Evolutionary conservation across 2,888 invertebrate species (phyloP).

Genomic region (Platycheirus rosarum): DNA sequence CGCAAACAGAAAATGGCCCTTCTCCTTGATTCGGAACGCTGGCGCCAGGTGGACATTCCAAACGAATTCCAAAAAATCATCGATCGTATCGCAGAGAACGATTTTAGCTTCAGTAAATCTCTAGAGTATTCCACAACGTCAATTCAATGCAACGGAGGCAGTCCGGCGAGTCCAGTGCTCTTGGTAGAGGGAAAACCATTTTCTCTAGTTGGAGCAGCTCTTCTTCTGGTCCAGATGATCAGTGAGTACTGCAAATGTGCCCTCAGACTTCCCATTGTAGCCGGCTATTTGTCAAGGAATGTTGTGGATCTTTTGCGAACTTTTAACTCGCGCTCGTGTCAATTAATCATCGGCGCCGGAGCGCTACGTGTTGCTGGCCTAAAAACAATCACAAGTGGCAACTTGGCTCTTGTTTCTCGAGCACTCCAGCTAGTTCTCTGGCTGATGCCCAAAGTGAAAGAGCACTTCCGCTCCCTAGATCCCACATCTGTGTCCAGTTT

Average conservation of each 20-base stretch:
- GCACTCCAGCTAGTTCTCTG: slow-evolving; percentile 92
- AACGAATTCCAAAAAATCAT: slow-evolving; percentile 93
- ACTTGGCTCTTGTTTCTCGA: slow-evolving; percentile 93
- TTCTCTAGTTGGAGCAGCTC: slow-evolving; percentile 90
- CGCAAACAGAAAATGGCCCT: slow-evolving; percentile 92
- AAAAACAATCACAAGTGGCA: slow-evolving; percentile 96
- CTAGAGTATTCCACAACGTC: slow-evolving; percentile 55
- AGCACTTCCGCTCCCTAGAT: slow-evolving; percentile 86
- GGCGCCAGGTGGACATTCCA: slow-evolving; percentile 97
- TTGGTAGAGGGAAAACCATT: slow-evolving; percentile 88
- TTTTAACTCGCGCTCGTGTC: slow-evolving; percentile 94
- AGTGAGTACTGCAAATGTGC: slow-evolving; percentile 95
- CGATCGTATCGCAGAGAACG: slow-evolving; percentile 85
- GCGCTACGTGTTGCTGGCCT: slow-evolving; percentile 97
- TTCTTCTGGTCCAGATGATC: slow-evolving; percentile 94
- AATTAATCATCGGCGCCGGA: slow-evolving; percentile 97
- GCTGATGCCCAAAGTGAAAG: slow-evolving; percentile 89
- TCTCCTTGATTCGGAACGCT: slow-evolving; percentile 94
- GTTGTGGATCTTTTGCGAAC: slow-evolving; percentile 94
- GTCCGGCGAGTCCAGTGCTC: slow-evolving; percentile 85
- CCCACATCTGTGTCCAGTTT: slow-evolving; percentile 83
- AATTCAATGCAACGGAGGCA: slow-evolving; percentile 68
- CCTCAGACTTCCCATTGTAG: slow-evolving; percentile 89
- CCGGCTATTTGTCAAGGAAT: slow-evolving; percentile 91
- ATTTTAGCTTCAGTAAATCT: slow-evolving; percentile 78